Conservation (phyloP, 2,888 invertebrate genomes). For the Heliconius erato region DNA sequence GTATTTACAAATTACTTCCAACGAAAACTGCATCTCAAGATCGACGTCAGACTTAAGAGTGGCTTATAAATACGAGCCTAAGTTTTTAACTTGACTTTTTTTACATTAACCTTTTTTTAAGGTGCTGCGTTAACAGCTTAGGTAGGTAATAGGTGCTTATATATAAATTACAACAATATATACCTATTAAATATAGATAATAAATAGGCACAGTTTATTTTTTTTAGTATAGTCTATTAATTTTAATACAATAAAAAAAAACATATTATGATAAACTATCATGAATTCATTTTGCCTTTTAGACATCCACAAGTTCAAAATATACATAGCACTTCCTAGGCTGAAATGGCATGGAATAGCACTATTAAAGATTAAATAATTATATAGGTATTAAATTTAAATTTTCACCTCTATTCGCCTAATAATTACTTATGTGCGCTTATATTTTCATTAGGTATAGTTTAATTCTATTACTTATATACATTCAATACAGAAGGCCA, state of each 20-base stretch:
- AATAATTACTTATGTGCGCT: constrained; percentile 10
- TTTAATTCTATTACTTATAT: background rate
- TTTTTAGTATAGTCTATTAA: background rate
- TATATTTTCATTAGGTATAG: constrained; percentile 12
- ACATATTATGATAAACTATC: background rate
- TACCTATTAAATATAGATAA: background rate
- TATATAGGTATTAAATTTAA: background rate
- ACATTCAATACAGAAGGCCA: constrained; percentile 6
- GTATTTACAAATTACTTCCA: too few species aligned
- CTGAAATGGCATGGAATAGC: background rate
- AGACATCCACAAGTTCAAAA: background rate
- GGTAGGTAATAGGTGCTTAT: background rate
- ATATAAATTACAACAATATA: background rate
- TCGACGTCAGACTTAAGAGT: too few species aligned
- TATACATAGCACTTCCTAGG: background rate
- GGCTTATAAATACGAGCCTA: too few species aligned
- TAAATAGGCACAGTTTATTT: background rate
- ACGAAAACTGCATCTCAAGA: too few species aligned
- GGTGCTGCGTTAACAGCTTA: background rate
- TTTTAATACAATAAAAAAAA: background rate
- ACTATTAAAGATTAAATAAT: background rate
- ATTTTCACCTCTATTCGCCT: background rate
- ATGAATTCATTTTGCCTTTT: too few species aligned
- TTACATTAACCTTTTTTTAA: background rate
- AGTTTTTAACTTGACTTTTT: too few species aligned